phyloP scores from a whole-genome alignment of 1,140 invertebrate species.

The Lordiphosa stackelbergi region DNA sequence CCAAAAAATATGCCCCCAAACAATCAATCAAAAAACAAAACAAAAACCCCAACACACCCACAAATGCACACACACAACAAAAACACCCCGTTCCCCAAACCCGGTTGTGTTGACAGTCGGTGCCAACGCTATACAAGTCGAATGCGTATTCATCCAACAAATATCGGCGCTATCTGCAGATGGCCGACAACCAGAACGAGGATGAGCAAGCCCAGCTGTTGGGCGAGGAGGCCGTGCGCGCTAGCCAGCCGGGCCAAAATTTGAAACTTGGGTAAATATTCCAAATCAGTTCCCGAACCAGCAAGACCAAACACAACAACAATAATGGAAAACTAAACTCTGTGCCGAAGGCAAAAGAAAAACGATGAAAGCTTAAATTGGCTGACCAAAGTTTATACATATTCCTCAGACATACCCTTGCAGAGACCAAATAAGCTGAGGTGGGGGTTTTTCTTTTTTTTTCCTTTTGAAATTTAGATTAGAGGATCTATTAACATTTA shows the following conservation, averaged over 20 bases:
- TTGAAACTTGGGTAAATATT: conserved; percentile 89
- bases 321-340: conserved; percentile 67
- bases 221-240: conserved; percentile 94
- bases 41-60: conserved; percentile 25
- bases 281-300: conserved; percentile 22
- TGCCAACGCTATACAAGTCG: conserved; percentile 73
- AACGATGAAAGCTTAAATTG: conserved; percentile 4
- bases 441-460: no score
- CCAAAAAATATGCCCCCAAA: conserved; percentile 26
- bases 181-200: conserved; percentile 93
- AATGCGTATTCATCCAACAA: conserved; percentile 61
- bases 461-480: no score
- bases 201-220: conserved; percentile 96
- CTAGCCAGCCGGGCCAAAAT: conserved; percentile 95
- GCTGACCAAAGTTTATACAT: conserved; percentile 8
- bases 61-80: conserved; percentile 20
- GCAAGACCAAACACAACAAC: conserved; percentile 12
- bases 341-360: conserved; percentile 29
- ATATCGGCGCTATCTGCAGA: conserved; percentile 80
- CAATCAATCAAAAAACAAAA: conserved; percentile 26
- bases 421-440: background rate
- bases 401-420: conserved; percentile 1
- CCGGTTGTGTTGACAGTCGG: conserved; percentile 74
- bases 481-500: no score
- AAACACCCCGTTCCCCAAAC: conserved; percentile 13